phyloP scores from a whole-genome alignment of 1,140 invertebrate species.

The Orius laevigatus region DNA sequence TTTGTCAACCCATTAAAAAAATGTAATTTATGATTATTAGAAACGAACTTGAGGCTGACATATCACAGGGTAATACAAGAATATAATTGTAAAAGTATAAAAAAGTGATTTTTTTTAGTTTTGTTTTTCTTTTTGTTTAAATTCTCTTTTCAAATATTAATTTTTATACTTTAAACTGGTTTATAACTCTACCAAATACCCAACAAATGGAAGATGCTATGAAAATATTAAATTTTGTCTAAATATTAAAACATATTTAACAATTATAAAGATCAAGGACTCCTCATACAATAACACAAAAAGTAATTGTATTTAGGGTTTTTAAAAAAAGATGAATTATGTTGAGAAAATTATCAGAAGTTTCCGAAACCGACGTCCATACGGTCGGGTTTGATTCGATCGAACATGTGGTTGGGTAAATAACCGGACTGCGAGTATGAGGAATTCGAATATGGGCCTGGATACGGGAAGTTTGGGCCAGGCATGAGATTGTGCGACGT shows the following conservation, averaged over 20 bases:
- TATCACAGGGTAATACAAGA: constrained; percentile 16
- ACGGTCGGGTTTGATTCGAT: constrained; percentile 28
- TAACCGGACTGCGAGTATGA: constrained; percentile 31
- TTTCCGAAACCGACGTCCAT: constrained; percentile 35
- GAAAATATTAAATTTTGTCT: constrained; percentile 16
- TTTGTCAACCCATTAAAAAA: no score
- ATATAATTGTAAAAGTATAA: constrained; percentile 14
- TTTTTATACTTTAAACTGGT: constrained; percentile 5
- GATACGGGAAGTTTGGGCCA: constrained; percentile 36
- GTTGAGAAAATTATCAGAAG: constrained; percentile 30
- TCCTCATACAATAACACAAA: constrained; percentile 10
- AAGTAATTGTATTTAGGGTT: not conserved
- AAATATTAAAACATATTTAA: constrained; percentile 14
- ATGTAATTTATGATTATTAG: not conserved
- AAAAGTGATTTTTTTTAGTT: not conserved
- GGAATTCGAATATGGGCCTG: constrained; percentile 27
- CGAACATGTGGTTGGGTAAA: constrained; percentile 28
- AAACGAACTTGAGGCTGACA: constrained; percentile 9
- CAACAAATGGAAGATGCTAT: constrained; percentile 15
- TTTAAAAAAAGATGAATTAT: not conserved
- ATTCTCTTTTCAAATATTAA: not conserved
- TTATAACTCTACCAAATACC: constrained; percentile 9
- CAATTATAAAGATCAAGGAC: constrained; percentile 12
- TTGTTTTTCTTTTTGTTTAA: not conserved
- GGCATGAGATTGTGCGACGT: constrained; percentile 32